Evolutionary conservation across 2,797 vertebrate species (phyloP).

Genomic region (Passerculus sandwichensis): DNA sequence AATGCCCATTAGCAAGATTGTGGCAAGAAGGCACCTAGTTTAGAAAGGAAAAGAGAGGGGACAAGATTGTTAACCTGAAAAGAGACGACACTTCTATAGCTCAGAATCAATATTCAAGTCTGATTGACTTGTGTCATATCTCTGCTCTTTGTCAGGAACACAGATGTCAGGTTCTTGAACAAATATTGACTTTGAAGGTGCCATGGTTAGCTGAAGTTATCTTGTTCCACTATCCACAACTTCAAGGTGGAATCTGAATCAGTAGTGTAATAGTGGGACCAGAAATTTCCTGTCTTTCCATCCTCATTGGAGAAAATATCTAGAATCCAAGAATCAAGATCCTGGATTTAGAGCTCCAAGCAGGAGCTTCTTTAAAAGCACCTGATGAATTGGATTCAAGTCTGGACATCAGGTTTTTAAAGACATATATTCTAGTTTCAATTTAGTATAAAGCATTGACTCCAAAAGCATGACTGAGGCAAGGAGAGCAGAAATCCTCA

Average conservation of each 20-base stretch:
- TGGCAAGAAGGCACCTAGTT: not conserved
- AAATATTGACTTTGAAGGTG: not conserved
- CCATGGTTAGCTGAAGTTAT: not conserved
- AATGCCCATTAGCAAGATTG: not conserved
- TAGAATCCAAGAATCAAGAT: too few relatives aligned
- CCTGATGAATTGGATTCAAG: not conserved
- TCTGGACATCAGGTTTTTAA: not conserved
- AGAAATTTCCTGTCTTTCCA: not conserved
- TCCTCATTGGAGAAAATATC: not conserved
- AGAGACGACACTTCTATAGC: not conserved
- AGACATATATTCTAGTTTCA: not conserved
- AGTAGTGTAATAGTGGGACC: not conserved
- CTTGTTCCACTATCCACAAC: not conserved
- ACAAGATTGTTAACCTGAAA: not conserved
- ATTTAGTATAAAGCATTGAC: not conserved
- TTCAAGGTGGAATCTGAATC: not conserved
- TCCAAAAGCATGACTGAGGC: not conserved
- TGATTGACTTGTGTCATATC: not conserved
- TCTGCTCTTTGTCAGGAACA: not conserved
- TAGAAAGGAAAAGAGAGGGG: not conserved
- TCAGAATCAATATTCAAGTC: not conserved
- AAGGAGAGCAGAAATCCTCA: not conserved
- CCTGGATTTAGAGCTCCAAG: not conserved
- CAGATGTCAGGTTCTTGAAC: not conserved
- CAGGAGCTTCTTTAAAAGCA: not conserved